These are phyloP conservation scores for Drosophila macrospina DNA, from an alignment of 2,888 invertebrate genomes.

Conservation along the genomic window DNA sequence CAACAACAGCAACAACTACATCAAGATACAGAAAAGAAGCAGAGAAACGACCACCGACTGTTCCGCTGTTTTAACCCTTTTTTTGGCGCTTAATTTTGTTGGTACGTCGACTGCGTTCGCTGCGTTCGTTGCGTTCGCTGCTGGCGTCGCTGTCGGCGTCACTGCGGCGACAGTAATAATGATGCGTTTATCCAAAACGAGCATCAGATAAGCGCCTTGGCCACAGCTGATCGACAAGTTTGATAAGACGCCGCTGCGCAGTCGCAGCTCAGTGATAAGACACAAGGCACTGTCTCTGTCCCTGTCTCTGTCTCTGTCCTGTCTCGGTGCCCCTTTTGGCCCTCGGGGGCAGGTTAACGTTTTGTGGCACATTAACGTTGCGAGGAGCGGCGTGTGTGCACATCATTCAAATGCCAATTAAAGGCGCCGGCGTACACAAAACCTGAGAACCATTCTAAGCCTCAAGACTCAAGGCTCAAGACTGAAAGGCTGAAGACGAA, in stretches of 20 bases:
- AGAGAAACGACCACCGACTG: slow-evolving; percentile 64
- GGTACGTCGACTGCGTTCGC: slow-evolving; percentile 18
- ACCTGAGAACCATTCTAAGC: slow-evolving; percentile 60
- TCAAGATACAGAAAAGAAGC: slow-evolving; percentile 4
- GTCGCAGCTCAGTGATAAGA: slow-evolving; percentile 59
- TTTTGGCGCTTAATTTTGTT: slow-evolving; percentile 43
- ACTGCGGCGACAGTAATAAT: slow-evolving; percentile 79
- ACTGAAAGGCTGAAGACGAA: slow-evolving; percentile 28
- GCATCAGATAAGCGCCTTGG: slow-evolving; percentile 78
- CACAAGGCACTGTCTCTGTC: neutral
- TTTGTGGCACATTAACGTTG: slow-evolving; percentile 7
- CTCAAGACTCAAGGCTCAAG: neutral
- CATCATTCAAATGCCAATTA: slow-evolving; percentile 83
- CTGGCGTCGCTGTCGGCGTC: slow-evolving; percentile 24
- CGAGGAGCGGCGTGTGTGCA: slow-evolving; percentile 70
- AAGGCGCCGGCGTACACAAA: slow-evolving; percentile 81
- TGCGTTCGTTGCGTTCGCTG: slow-evolving; percentile 17
- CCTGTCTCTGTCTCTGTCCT: neutral
- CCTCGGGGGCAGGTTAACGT: slow-evolving; percentile 17
- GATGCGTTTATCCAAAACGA: slow-evolving; percentile 83
- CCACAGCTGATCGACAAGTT: slow-evolving; percentile 77
- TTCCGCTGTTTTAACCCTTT: slow-evolving; percentile 56
- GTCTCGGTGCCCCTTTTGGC: neutral
- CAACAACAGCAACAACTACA: slow-evolving; percentile 39
- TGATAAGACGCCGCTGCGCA: slow-evolving; percentile 70